phyloP scores from a whole-genome alignment of 2,113 vertebrate species.

The Azemiops feae region DNA sequence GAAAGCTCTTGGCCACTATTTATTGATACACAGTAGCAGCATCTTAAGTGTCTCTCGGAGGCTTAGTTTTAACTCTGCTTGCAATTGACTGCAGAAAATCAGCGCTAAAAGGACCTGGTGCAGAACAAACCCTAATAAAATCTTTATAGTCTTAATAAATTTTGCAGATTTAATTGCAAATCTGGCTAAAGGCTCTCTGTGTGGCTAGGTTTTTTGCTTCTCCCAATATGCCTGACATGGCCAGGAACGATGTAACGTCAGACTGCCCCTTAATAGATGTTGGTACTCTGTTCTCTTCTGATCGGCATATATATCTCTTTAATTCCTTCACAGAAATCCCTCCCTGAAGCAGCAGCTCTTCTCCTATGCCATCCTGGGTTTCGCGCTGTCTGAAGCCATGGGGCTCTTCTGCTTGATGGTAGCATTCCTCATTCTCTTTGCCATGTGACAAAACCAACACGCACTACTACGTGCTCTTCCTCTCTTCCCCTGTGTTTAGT shows the following conservation, averaged over 20 bases:
- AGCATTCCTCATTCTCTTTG: slow-evolving; percentile 81
- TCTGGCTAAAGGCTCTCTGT: neutral
- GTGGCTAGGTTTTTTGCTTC: too few species aligned
- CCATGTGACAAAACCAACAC: slow-evolving; percentile 67
- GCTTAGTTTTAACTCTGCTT: neutral
- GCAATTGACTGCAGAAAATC: neutral
- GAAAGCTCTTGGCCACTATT: neutral
- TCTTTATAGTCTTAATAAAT: neutral
- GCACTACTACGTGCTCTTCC: slow-evolving; percentile 9
- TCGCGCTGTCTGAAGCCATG: slow-evolving; percentile 80
- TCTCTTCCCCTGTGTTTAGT: slow-evolving; percentile 14
- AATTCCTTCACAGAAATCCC: slow-evolving; percentile 66
- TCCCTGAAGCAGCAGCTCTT: slow-evolving; percentile 78
- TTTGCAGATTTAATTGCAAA: neutral
- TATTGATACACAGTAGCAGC: neutral
- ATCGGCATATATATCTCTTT: neutral
- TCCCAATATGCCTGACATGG: neutral
- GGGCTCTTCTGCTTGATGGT: slow-evolving; percentile 80
- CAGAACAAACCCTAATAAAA: neutral
- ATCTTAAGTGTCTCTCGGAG: neutral
- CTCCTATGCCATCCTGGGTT: slow-evolving; percentile 79
- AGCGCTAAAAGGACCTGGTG: neutral
- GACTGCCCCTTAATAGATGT: neutral
- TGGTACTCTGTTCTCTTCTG: neutral
- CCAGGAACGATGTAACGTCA: neutral